Percentiles rank a stretch among this genome's conserved stretches.
Conservation (phyloP, 2,797 vertebrate species). For the Falco peregrinus region DNA sequence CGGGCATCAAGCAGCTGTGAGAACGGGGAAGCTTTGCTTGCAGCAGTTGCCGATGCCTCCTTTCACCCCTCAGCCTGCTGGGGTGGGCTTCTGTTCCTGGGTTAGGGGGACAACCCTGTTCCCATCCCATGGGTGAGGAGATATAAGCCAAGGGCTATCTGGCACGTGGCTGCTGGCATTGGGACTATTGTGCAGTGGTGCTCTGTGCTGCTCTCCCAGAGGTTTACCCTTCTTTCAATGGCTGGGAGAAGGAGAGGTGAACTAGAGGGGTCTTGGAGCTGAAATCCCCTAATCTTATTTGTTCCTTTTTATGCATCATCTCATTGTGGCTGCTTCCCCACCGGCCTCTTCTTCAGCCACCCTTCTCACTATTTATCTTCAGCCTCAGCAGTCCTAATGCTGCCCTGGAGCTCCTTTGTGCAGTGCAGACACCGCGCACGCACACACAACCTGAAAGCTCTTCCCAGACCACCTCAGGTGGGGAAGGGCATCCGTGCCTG, state of each 20-base stretch:
- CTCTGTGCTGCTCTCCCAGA: not conserved
- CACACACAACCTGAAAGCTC: not conserved
- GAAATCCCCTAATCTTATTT: not conserved
- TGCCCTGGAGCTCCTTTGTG: not conserved
- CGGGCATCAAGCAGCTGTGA: accelerated
- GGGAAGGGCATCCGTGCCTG: not conserved
- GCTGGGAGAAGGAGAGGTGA: not conserved
- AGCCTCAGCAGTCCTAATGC: not conserved
- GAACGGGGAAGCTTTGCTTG: not conserved
- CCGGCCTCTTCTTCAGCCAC: accelerated
- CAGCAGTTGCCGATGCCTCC: not conserved
- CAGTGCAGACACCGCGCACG: not conserved
- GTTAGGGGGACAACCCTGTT: not conserved
- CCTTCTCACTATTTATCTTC: not conserved
- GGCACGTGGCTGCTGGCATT: not conserved
- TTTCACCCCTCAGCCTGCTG: not conserved
- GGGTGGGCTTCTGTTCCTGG: accelerated
- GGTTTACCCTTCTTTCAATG: not conserved
- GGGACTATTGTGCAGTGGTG: not conserved
- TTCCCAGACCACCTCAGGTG: not conserved
- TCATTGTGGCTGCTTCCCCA: accelerated
- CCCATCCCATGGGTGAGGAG: not conserved
- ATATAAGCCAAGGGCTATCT: not conserved
- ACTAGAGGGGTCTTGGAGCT: not conserved
- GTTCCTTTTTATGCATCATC: not conserved